Evolutionary conservation across 2,888 invertebrate species (phyloP).

Genomic region (Cantharis rustica): DNA sequence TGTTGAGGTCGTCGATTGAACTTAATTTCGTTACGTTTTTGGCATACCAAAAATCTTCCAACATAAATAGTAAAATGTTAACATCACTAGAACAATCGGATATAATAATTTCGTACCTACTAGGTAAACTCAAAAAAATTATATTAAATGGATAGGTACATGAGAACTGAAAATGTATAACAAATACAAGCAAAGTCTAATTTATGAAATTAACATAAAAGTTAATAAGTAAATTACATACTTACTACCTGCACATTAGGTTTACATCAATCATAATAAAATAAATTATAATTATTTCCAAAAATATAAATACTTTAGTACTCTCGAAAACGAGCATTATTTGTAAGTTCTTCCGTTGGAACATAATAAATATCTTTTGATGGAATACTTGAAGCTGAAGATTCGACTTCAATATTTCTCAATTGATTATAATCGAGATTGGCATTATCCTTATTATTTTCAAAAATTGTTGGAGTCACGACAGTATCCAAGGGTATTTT

Average conservation of each 20-base stretch:
- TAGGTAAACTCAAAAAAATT: background rate
- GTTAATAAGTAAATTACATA: background rate
- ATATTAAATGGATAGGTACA: background rate
- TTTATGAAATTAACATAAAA: background rate
- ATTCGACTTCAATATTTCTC: conserved; percentile 19
- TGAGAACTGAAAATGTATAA: background rate
- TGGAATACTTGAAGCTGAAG: conserved; percentile 14
- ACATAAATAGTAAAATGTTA: background rate
- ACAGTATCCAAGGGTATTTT: conserved; percentile 2
- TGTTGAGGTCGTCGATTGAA: background rate
- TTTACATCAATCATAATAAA: background rate
- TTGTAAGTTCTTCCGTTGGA: conserved; percentile 20
- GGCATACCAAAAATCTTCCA: background rate
- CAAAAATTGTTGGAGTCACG: conserved; percentile 11
- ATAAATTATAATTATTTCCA: background rate
- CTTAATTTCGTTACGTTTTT: background rate
- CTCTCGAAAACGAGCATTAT: background rate
- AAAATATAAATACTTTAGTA: background rate
- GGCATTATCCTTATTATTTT: background rate
- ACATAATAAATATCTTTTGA: conserved; percentile 3
- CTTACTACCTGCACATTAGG: background rate
- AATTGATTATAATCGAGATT: background rate
- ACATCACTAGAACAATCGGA: background rate
- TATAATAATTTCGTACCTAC: background rate
- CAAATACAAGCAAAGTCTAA: background rate